Base-by-base conservation (phyloP, 2,888 invertebrate genomes). In the Dasypogon diadema region DNA sequence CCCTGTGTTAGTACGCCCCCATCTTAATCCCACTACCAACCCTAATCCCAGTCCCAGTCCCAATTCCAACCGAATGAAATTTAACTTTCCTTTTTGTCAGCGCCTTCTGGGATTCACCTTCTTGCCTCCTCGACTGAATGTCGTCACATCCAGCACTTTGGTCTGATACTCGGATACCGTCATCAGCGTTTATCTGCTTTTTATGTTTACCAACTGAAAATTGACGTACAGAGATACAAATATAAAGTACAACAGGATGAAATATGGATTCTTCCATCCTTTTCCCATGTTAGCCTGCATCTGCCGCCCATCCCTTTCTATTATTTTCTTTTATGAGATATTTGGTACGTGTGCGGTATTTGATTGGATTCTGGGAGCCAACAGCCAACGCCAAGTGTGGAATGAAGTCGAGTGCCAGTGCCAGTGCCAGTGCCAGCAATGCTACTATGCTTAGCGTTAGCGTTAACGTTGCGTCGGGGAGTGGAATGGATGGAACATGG, bases 321-420 rank as follows among this genome's bases (percentile, higher is more conserved):
- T 73, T 73, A 56, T 56, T 56, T 73, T 56, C 56, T 73, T 73
- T 56, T 73, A 56, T 73, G 73, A 73, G 56, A 70, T 70, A 73
- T 73, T 73, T 73, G 56, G 73, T 73, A 73, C 73, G 73, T 73
- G 73, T 73, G 73, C 56, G 73, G 73, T 73, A 73, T 73, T 73
- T 73, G 73, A 73, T 73, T 73, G 73, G 73, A 73, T 73, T 73
- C 56, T 73, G 70, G 70, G 54, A 70, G 70, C 70, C 70, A 54
- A 26, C 51, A 70, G 70, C 70, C 70, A 54, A 26, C 51, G 70
- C 30, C 70, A 30, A 70, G 56, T 54, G 70, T 54, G 70, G 70
- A 70, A 70, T 34, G 70, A 30, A 70, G 70, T 70, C 70, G 70
- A 70, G 70, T 30, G 60, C n/a, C 21, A 60, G 16, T 54, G 70